Percentiles rank a stretch among this genome's conserved stretches.
Conservation (phyloP, 2,113 vertebrate species). For the Ameiurus melas region DNA sequence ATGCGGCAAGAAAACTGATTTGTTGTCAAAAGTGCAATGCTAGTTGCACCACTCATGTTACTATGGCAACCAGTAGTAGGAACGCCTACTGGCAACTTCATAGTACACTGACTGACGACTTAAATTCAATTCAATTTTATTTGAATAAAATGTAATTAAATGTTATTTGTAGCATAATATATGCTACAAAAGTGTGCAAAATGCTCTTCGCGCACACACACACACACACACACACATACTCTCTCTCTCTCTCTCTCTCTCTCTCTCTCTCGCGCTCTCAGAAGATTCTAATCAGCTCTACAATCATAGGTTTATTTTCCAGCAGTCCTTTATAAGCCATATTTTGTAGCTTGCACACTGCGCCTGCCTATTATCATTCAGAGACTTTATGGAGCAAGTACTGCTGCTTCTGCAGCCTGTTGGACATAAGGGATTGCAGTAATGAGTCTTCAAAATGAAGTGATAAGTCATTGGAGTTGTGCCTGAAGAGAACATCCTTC, state of each 20-base stretch:
- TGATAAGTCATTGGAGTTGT: constrained; percentile 38
- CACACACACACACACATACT: too few relatives aligned
- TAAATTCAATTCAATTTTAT: too few relatives aligned
- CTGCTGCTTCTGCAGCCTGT: constrained; percentile 38
- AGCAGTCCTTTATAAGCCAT: neutral
- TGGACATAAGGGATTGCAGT: constrained; percentile 36
- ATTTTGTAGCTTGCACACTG: constrained; percentile 1
- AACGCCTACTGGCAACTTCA: too few relatives aligned
- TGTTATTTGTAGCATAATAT: neutral
- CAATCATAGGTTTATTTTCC: constrained; percentile 13
- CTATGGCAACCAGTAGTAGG: too few relatives aligned
- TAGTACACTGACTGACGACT: too few relatives aligned
- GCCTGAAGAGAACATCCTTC: constrained; percentile 29
- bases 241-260: too few relatives aligned
- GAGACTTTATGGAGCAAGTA: constrained; percentile 30
- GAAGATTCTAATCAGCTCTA: constrained; percentile 10
- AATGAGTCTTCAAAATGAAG: constrained; percentile 45
- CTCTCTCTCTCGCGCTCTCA: neutral
- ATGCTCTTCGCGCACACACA: neutral
- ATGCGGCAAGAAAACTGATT: too few relatives aligned
- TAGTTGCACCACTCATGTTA: too few relatives aligned
- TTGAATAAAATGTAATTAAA: too few relatives aligned
- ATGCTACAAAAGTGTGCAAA: neutral
- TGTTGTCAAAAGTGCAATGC: too few relatives aligned
- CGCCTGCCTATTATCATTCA: constrained; percentile 34